Conservation (phyloP, 1,140 invertebrate species). For the Cydia amplana region DNA sequence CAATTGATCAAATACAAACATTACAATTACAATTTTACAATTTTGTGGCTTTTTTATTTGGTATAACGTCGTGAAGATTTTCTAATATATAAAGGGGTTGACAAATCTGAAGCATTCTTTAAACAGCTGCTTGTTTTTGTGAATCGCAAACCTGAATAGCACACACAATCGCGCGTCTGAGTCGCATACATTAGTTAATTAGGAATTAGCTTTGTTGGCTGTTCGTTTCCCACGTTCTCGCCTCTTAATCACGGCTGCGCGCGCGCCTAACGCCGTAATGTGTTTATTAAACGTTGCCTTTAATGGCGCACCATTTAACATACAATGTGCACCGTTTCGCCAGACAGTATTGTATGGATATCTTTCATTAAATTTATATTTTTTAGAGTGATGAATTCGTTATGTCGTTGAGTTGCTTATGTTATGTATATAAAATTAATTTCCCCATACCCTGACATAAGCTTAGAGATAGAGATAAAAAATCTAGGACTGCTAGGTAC, state of each 20-base stretch:
- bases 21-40: too few species aligned
- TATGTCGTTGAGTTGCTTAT: too few species aligned
- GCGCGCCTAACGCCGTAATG: constrained; percentile 72
- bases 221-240: constrained; percentile 69
- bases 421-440: too few species aligned
- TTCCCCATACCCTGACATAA: too few species aligned
- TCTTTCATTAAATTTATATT: constrained; percentile 42
- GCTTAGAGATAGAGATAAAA: too few species aligned
- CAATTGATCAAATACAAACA: too few species aligned
- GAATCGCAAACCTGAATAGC: not conserved
- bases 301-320: constrained; percentile 73
- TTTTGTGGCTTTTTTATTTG: too few species aligned
- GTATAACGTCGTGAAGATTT: too few species aligned
- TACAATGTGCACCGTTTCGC: constrained; percentile 70
- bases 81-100: too few species aligned
- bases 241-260: constrained; percentile 66
- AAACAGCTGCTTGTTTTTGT: not conserved
- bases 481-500: too few species aligned
- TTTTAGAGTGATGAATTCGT: not conserved
- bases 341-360: constrained; percentile 54
- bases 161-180: not conserved
- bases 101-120: not conserved
- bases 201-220: constrained; percentile 42
- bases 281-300: constrained; percentile 76
- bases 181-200: constrained; percentile 13